Conservation (phyloP, 2,113 vertebrate genomes). For the Neomonachus schauinslandi region DNA sequence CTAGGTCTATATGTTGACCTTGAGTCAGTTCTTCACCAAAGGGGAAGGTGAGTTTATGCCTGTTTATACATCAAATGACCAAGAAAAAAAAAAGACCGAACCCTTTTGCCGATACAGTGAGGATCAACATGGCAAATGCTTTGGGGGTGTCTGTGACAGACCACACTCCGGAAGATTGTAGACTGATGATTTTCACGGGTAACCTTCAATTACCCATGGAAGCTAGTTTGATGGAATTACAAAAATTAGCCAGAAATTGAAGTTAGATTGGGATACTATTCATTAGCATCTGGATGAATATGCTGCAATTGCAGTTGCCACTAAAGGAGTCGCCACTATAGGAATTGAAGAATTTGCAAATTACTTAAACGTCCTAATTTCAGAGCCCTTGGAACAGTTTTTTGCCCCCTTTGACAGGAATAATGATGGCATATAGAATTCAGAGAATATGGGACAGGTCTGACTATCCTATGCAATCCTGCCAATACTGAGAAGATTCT, state of each 20-base stretch:
- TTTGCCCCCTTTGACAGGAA: conserved; percentile 95
- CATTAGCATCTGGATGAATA: conserved; percentile 91
- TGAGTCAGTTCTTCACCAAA: conserved; percentile 92
- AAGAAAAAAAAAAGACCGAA: conserved; percentile 83
- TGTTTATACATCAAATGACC: conserved; percentile 89
- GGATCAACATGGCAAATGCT: conserved; percentile 92
- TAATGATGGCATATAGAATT: conserved; percentile 95
- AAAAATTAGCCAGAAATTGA: conserved; percentile 94
- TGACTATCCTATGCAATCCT: conserved; percentile 93
- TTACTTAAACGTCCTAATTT: conserved; percentile 92
- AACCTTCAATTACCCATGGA: conserved; percentile 95
- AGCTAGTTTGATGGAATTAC: conserved; percentile 96
- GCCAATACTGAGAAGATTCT: conserved; percentile 93
- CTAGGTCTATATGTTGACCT: conserved; percentile 88
- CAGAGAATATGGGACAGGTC: conserved; percentile 95
- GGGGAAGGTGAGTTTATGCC: conserved; percentile 95
- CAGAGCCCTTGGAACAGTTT: conserved; percentile 88
- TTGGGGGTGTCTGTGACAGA: conserved; percentile 91
- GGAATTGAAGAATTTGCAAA: conserved; percentile 92
- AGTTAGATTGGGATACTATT: conserved; percentile 94
- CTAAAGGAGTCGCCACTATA: conserved; percentile 92
- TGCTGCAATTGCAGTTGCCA: conserved; percentile 89
- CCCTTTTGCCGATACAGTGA: conserved; percentile 90
- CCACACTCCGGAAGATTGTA: conserved; percentile 95
- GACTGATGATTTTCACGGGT: conserved; percentile 94